Evolutionary conservation across 2,888 invertebrate species (phyloP).

Genomic region (Melanchra persicariae): DNA sequence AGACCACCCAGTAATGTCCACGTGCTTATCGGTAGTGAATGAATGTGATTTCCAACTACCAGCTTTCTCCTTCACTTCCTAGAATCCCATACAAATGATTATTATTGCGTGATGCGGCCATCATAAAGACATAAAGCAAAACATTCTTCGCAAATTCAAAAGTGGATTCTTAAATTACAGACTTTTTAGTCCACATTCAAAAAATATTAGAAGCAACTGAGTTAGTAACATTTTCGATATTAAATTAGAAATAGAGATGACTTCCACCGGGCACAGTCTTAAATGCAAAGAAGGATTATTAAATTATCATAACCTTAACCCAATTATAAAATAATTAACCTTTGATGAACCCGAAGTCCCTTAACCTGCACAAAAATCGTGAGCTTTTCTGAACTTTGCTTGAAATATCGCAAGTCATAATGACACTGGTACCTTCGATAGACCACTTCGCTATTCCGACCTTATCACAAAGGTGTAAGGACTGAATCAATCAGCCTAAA

Average conservation of each 20-base stretch:
- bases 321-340: background rate
- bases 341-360: background rate
- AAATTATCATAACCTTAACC: background rate
- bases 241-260: no score
- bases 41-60: conserved; percentile 46
- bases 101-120: conserved; percentile 16
- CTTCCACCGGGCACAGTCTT: background rate
- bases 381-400: background rate
- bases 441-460: background rate
- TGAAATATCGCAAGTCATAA: background rate
- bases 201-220: no score
- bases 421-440: background rate
- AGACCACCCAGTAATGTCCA: conserved; percentile 26
- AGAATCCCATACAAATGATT: conserved; percentile 39
- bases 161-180: background rate
- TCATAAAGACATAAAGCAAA: conserved; percentile 5
- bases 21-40: conserved; percentile 6
- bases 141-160: background rate
- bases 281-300: background rate
- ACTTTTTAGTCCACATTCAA: no score
- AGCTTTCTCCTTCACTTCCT: conserved; percentile 26
- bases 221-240: no score
- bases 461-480: background rate
- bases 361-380: background rate
- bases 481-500: background rate